Conservation (phyloP, 1,140 invertebrate species). For the Elymnias hypermnestra region DNA sequence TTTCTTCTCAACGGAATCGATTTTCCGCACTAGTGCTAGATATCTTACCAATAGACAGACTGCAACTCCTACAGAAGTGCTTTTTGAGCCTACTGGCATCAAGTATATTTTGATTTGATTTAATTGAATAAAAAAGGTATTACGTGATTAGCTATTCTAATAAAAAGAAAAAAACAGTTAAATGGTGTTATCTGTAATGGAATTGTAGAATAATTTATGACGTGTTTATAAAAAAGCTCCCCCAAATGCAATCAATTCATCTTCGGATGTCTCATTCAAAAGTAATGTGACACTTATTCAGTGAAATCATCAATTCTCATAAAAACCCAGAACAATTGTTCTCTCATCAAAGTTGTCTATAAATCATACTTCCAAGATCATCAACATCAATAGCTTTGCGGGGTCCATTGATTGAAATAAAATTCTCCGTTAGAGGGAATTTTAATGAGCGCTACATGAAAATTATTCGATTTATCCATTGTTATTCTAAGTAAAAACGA, state of each 20-base stretch:
- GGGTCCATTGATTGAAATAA: constrained; percentile 21
- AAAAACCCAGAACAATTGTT: constrained; percentile 24
- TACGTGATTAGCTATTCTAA: too few species aligned
- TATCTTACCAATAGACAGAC: too few species aligned
- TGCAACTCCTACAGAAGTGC: too few species aligned
- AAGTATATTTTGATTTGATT: too few species aligned
- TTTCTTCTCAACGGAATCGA: too few species aligned
- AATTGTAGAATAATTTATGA: background rate
- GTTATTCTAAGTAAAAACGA: too few species aligned
- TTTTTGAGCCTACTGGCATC: too few species aligned
- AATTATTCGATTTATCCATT: too few species aligned
- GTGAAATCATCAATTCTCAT: constrained; percentile 26
- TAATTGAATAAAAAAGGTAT: too few species aligned
- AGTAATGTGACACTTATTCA: constrained; percentile 17
- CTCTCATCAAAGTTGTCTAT: constrained; percentile 22
- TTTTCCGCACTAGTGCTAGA: too few species aligned
- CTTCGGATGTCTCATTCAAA: constrained; percentile 21
- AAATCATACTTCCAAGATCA: constrained; percentile 29
- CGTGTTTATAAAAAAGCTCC: constrained; percentile 4
- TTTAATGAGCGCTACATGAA: constrained; percentile 1
- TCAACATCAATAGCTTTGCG: constrained; percentile 25
- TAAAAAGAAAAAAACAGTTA: too few species aligned
- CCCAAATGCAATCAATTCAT: constrained; percentile 15
- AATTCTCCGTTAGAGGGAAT: constrained; percentile 6
- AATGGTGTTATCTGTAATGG: background rate